Percentiles rank a stretch among this genome's conserved stretches.
Conservation (phyloP, 2,888 invertebrate species). For the Polydrusus cervinus region DNA sequence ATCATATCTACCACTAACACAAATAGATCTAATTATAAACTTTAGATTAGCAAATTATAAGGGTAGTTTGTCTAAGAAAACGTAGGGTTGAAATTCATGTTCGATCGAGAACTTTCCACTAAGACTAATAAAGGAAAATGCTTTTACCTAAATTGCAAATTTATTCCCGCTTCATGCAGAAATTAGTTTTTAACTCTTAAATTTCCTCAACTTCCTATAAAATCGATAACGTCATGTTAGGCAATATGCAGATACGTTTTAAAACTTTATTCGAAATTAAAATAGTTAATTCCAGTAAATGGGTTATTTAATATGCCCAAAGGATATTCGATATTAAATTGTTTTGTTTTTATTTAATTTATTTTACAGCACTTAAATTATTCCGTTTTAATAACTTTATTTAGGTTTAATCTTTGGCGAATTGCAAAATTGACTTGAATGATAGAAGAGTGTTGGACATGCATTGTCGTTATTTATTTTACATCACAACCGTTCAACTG, state of each 20-base stretch:
- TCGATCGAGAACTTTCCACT: background rate
- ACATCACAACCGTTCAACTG: too few species aligned
- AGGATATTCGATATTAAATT: background rate
- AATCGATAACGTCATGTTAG: background rate
- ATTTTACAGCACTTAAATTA: too few species aligned
- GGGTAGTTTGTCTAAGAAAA: background rate
- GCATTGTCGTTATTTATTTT: too few species aligned
- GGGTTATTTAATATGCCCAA: background rate
- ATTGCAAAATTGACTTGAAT: too few species aligned
- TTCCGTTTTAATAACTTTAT: too few species aligned
- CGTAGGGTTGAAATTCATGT: background rate
- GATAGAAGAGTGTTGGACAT: too few species aligned
- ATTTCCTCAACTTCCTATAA: constrained; percentile 18
- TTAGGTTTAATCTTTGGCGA: too few species aligned
- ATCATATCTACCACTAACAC: background rate
- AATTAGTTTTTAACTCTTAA: constrained; percentile 37
- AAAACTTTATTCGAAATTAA: background rate
- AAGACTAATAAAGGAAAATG: constrained; percentile 23
- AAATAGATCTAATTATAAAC: constrained; percentile 16
- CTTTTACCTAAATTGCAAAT: constrained; percentile 41
- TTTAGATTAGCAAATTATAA: constrained; percentile 12
- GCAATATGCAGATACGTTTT: background rate
- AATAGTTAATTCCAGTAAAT: background rate
- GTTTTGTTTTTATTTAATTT: too few species aligned
- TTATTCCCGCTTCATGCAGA: constrained; percentile 23